Evolutionary conservation across 2,797 vertebrate species (phyloP), one percentile per base, ranked within the genome.

Genomic region (Synaphobranchus kaupii): DNA sequence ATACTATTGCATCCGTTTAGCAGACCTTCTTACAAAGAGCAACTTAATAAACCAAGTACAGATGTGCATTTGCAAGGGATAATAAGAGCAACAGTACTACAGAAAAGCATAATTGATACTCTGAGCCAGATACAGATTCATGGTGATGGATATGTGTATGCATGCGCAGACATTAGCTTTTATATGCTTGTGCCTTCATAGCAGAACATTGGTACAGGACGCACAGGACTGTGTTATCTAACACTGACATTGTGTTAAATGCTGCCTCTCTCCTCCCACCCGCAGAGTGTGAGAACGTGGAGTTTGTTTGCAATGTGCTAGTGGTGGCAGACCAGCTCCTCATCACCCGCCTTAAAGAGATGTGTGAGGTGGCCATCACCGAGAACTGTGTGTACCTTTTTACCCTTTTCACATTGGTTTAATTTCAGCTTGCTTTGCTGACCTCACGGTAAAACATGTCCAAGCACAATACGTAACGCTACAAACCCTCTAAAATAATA

Each of bases 311-410:
- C 93, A 98, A 95, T 0, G 95, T 98, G 71, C 95, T 99, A 92
- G 97, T 98, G 88, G 97, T 99, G 90, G 98, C 98, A 2, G 98
- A 99, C 93, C 98, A 99, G 88, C 96, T 99, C 85, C 97, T 99
- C 85, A 97, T 99, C 94, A 95, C 94, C 31, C 95, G 98, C 34
- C 93, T 99, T 63, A 99, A 99, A 94, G 98, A 99, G 94, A 97
- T 99, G 89, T 99, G 98, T 88, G 98, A 99, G 93, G 98, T 98
- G 83, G 94, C 96, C 91, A 96, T 99, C 95, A 97, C 97, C 56
- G 98, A 99, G 95, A 99, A 97, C 90, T 88, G 98, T 99, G 94
- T 86, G 98, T 94, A 88, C 89, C 86, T 3, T 87, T 88, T n/a
- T 9, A 89, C 0, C 48, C 31, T 50, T 44, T 66, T 47, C 68